Evolutionary conservation across 1,140 invertebrate genomes (phyloP).

Genomic region (Leptinotarsa texana): DNA sequence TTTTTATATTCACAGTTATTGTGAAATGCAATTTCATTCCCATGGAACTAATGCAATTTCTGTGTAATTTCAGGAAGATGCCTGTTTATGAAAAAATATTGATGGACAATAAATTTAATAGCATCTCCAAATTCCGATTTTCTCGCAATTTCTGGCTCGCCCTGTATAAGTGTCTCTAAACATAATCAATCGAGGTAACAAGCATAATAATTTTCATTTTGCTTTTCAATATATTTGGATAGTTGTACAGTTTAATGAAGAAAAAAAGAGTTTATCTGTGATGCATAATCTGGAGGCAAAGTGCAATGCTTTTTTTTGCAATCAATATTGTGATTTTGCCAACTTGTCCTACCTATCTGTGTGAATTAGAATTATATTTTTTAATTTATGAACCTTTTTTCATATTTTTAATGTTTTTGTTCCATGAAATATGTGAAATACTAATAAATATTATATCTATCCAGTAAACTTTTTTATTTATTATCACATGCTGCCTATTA

Average conservation of each 20-base stretch:
- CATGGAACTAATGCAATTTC: no score
- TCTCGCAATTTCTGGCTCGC: background rate
- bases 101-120: no score
- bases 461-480: background rate
- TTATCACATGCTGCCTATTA: background rate
- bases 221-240: constrained; percentile 15
- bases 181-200: background rate
- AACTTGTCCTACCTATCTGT: constrained; percentile 50
- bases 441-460: constrained; percentile 30
- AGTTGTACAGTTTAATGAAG: constrained; percentile 36
- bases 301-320: constrained; percentile 54
- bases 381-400: constrained; percentile 47
- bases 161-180: background rate
- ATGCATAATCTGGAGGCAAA: constrained; percentile 50
- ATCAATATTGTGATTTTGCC: constrained; percentile 53
- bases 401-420: constrained; percentile 52
- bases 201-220: constrained; percentile 6
- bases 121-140: no score
- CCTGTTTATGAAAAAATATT: no score
- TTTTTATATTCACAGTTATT: no score
- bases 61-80: no score
- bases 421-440: constrained; percentile 49
- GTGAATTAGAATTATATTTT: constrained; percentile 35
- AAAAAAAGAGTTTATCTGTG: constrained; percentile 50
- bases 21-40: no score